Evolutionary conservation across 1,140 invertebrate genomes (phyloP), one percentile per base, ranked within the genome.

Genomic region (Ectropis grisescens): DNA sequence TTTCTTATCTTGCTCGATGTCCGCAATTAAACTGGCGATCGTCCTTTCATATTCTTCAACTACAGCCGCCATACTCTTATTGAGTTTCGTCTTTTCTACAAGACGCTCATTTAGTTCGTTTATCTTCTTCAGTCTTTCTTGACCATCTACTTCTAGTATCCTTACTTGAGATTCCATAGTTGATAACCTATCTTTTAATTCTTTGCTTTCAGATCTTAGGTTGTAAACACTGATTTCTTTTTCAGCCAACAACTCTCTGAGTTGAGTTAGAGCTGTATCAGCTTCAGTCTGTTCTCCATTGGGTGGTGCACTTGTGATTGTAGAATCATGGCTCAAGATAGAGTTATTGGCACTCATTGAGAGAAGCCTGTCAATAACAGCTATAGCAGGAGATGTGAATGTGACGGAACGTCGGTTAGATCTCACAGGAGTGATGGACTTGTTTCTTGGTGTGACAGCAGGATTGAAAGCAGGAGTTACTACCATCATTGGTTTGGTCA

Each of bases 41-140:
- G 88, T 89, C 43, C 86, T 85, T 58, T 90, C 88, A 80, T 89
- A 90, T 66, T 90, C 88, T 45, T 85, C 82, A 29, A 90, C 85
- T 35, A 89, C 84, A 32, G 78, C 59, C 37, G 87, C 87, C 74
- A 79, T 75, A 33, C 56, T 69, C 35, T 58, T 81, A 49, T 79
- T 76, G 13, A 65, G 55, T 48, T 70, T 60, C 1, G 56, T 64
- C 29, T 75, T 75, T 32, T 74, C 68, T 5, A 47, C 26, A n/a
- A 78, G 34, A 12, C 48, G 51, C n/a, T 69, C 52, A 37, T 59
- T 79, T 26, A 81, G 55, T 9, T 65, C 56, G 10, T 68, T 70
- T 10, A 79, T 56, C 45, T 75, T 76, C 14, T 45, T 53, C 28
- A 75, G 37, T 43, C 61, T 59, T n/a, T 64, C 60, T 37, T 62